Base-by-base conservation (phyloP, 1,140 invertebrate species). In the Drosophila santomea region DNA sequence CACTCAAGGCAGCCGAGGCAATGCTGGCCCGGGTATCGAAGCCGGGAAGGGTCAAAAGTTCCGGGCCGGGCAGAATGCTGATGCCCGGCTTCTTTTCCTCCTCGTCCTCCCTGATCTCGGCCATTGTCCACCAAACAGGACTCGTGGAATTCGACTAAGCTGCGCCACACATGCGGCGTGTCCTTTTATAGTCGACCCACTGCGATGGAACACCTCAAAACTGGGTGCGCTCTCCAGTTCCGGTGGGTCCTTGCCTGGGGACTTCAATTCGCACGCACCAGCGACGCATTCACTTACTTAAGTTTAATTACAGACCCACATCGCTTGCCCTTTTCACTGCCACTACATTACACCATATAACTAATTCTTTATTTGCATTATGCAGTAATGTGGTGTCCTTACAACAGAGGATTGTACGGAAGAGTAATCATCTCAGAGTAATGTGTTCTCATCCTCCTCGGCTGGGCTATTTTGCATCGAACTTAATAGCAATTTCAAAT, bases 1-100 rank as follows among this genome's bases (percentile, higher is more conserved):
- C 84, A 55, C 91, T 92, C 5, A 92, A 10, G 3, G 84, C 84
- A 8, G 80, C 84, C n/a, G 84, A 89, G 7, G 77, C 88, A 12
- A 89, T 89, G 58, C 84, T 89, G 5, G 80, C 80, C 0, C 84
- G 54, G 12, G 76, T 74, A 47, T 84, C 66, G 1, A 80, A 50
- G 1, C 58, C 43, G 0, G 84, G 84, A 10, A 80, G 15, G 3
- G 66, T 25, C 35, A 89, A 32, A 3, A 90, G 50, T n/a, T 90
- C 80, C 4, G 84, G 80, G 0, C 80, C 80, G 1, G 84, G 77
- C 17, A 90, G 41, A 58, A 84, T 36, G 28, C 36, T 68, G 4
- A 66, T 68, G 41, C 68, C 57, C 11, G 61, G 44, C 58, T 88
- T 88, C 25, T 78, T 62, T 11, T 78, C 58, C 23, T 54, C 58